Evolutionary conservation across 2,797 vertebrate species (phyloP), one percentile per base, ranked within the genome.

Genomic region (Gallirallus australis): DNA sequence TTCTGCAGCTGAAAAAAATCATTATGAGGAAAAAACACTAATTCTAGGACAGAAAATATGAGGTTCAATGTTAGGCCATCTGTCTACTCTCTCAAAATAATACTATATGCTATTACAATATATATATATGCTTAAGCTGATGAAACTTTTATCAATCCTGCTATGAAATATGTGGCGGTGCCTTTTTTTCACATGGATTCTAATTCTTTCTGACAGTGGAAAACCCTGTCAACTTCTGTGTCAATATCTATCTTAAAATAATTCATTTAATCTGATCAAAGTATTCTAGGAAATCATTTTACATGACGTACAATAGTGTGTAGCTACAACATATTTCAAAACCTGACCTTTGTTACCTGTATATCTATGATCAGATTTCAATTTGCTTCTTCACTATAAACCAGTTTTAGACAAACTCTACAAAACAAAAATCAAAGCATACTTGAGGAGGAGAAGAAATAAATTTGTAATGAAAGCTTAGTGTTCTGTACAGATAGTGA

Each of bases 401-500:
- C 35, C 20, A 39, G 8, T 31, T 80, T 61, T 75, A 85, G 35
- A 82, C 14, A 87, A 80, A 59, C 18, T 42, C 78, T 56, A 31
- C 8, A 56, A 86, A 72, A 18, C 14, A 64, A 77, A 70, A 93
- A 63, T 80, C 48, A 80, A 93, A 56, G 27, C 72, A 9, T 21
- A 11, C 31, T 76, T 37, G 35, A 88, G 60, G n/a, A 82, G 17
- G 8, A 85, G 52, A 83, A 75, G 35, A 65, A 87, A 93, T 35
- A 87, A 65, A 82, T 82, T 59, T 63, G 14, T 65, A 78, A 63
- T 52, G 72, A 93, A 82, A 35, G 6, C 59, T 53, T 63, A 48
- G 9, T 69, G n/a, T 90, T 93, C 77, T 87, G 24, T 66, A 42
- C 2, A 56, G 54, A 85, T 78, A 89, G 66, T 82, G 77, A 96